Evolutionary conservation across 2,113 vertebrate genomes (phyloP).

Genomic region (Leptodactylus fuscus): DNA sequence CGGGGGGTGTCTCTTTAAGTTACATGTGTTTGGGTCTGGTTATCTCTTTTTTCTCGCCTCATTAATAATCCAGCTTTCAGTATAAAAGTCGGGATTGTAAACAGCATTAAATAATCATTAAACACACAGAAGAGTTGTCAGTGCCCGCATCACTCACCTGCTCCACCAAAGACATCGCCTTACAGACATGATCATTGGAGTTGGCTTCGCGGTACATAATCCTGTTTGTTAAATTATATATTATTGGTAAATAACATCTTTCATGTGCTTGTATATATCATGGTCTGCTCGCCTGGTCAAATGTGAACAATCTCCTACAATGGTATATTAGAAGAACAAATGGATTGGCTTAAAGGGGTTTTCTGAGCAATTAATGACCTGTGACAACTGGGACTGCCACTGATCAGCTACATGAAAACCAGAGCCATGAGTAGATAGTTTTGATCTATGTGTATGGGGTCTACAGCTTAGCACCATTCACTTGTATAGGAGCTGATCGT

Average conservation of each 20-base stretch:
- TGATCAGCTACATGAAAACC: no score
- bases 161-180: background rate
- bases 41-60: background rate
- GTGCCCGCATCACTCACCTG: background rate
- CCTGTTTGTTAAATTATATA: background rate
- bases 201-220: background rate
- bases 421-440: no score
- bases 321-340: background rate
- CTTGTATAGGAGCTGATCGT: no score
- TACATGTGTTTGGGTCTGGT: background rate
- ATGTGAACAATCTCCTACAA: no score
- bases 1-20: background rate
- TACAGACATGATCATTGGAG: background rate
- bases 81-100: conserved; percentile 2
- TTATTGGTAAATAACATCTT: background rate
- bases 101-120: conserved; percentile 44
- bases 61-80: conserved; percentile 20
- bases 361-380: no score
- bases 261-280: background rate
- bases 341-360: no score
- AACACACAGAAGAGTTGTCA: conserved; percentile 9
- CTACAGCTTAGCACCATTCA: no score
- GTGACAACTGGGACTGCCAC: no score
- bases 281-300: no score
- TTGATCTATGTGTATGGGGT: no score